phyloP scores from a whole-genome alignment of 2,888 invertebrate species.

The Abscondita cerata region DNA sequence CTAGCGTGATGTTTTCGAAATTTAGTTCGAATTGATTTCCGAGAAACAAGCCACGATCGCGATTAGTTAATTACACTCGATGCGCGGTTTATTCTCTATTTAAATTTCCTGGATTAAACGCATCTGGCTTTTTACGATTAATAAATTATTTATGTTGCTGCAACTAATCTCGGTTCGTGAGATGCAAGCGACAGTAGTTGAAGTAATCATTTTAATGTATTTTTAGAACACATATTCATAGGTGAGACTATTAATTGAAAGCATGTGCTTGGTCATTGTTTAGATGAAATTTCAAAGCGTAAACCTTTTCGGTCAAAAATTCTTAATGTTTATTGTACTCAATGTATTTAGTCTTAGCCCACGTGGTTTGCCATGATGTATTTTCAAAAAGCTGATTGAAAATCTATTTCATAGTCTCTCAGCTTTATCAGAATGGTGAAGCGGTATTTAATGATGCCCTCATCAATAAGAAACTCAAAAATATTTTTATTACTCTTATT shows the following conservation, averaged over 20 bases:
- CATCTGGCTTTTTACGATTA: not conserved
- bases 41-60: no score
- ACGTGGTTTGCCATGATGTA: constrained; percentile 16
- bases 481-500: no score
- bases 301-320: no score
- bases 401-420: constrained; percentile 28
- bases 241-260: constrained; percentile 4
- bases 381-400: constrained; percentile 29
- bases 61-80: no score
- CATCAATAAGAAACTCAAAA: no score
- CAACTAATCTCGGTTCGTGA: constrained; percentile 1
- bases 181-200: not conserved
- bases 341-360: not conserved
- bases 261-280: not conserved
- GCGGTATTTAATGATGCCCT: no score
- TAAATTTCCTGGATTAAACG: not conserved
- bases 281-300: not conserved
- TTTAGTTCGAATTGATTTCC: not conserved
- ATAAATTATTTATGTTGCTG: constrained; percentile 3
- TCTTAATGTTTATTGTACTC: no score
- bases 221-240: constrained; percentile 14
- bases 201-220: constrained; percentile 2
- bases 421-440: constrained; percentile 25
- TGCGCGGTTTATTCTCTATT: no score
- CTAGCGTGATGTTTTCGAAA: not conserved